Conservation (phyloP, 2,113 vertebrate species). For the Cichladusa arquata region DNA sequence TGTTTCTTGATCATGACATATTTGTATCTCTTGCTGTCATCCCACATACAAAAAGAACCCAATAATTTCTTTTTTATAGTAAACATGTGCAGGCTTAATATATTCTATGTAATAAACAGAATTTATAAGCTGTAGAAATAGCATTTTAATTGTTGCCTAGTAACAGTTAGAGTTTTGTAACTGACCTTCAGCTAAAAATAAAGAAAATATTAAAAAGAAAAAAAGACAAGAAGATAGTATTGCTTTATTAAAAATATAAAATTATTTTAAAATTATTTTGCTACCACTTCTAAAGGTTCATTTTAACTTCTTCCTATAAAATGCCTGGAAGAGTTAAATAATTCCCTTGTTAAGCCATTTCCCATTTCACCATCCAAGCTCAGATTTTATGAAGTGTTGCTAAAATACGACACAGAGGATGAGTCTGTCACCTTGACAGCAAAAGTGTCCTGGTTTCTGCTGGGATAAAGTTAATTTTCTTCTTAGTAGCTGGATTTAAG, state of each 20-base stretch:
- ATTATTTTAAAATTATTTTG: not conserved
- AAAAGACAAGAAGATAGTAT: not conserved
- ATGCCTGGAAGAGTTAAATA: not conserved
- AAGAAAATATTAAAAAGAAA: constrained; percentile 21
- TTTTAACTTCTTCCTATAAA: constrained; percentile 2
- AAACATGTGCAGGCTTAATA: not conserved
- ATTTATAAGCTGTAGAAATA: constrained; percentile 41
- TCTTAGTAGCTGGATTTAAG: not conserved
- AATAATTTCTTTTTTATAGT: not conserved
- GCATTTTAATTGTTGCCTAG: constrained; percentile 72
- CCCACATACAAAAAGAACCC: not conserved
- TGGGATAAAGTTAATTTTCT: not conserved
- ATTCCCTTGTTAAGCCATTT: not conserved
- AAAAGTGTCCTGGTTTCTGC: not conserved
- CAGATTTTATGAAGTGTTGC: constrained; percentile 21
- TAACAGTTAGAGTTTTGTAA: constrained; percentile 57
- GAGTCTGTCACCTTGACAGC: constrained; percentile 53
- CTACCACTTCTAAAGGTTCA: not conserved
- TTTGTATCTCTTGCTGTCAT: not conserved
- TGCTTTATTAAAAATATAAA: constrained; percentile 13
- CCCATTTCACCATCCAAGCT: constrained; percentile 1
- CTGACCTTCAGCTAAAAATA: constrained; percentile 38
- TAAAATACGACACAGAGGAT: not conserved
- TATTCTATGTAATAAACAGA: constrained; percentile 31
- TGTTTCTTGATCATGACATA: not conserved